A percentile compares a stretch with the other conserved stretches of the same genome.
phyloP scores from a whole-genome alignment of 2,113 vertebrate species.

The Menidia beryllina region DNA sequence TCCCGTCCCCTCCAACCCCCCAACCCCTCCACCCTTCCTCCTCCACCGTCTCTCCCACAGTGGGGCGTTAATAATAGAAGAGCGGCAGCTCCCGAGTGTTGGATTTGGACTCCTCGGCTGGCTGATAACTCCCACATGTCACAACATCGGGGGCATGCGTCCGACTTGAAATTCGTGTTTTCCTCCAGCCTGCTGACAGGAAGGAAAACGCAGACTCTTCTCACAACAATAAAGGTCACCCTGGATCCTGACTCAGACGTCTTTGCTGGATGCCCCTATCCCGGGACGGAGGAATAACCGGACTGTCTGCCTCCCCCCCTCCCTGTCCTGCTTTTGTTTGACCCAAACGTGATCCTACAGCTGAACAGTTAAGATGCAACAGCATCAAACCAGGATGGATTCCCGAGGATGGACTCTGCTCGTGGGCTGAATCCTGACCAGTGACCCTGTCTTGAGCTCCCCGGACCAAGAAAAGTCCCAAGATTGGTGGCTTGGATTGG shows the following conservation, averaged over 20 bases:
- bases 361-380: conserved; percentile 18
- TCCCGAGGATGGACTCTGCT: conserved; percentile 52
- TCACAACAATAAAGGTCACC: conserved; percentile 65
- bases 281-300: conserved; percentile 16
- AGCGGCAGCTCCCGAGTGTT: conserved; percentile 16
- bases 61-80: conserved; percentile 58
- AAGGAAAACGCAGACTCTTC: conserved; percentile 26
- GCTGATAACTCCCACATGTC: conserved; percentile 12
- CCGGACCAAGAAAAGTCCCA: conserved; percentile 20
- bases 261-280: conserved; percentile 27
- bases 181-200: conserved; percentile 15
- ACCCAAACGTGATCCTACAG: conserved; percentile 42
- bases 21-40: not conserved
- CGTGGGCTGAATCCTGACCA: conserved; percentile 53
- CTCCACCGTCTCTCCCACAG: conserved; percentile 17
- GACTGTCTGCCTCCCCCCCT: conserved; percentile 31
- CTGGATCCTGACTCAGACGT: conserved; percentile 34
- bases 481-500: conserved; percentile 16
- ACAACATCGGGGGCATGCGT: conserved; percentile 2
- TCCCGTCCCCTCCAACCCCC: not conserved
- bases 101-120: conserved; percentile 35
- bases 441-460: conserved; percentile 31
- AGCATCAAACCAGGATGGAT: conserved; percentile 42
- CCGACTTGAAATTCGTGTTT: conserved; percentile 38
- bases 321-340: conserved; percentile 49